These are phyloP conservation scores for Didymodactylos carnosus DNA, from an alignment of 2,888 invertebrate species.

Conservation along the genomic window DNA sequence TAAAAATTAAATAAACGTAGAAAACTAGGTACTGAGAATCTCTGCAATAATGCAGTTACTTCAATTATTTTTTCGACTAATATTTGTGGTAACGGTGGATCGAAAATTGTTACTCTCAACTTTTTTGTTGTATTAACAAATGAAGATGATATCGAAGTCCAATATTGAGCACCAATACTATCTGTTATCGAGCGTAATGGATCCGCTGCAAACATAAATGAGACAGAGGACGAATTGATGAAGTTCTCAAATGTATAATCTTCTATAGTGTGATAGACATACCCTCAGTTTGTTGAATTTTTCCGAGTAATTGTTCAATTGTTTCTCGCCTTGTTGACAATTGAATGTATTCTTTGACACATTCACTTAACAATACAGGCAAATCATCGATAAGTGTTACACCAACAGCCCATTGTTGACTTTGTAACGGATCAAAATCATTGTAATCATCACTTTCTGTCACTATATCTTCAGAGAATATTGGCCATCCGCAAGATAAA, in stretches of 20 bases:
- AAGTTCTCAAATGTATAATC: no score
- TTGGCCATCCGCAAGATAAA: slow-evolving; percentile 64
- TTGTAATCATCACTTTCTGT: slow-evolving; percentile 62
- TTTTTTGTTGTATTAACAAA: neutral
- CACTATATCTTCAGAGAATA: slow-evolving; percentile 60
- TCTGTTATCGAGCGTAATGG: neutral
- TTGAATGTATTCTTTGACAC: slow-evolving; percentile 50
- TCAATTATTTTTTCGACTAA: neutral
- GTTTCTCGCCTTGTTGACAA: slow-evolving; percentile 38
- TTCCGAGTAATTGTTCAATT: slow-evolving; percentile 41
- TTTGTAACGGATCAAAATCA: slow-evolving; percentile 59
- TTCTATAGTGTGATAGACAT: no score
- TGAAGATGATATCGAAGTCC: neutral
- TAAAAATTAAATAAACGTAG: neutral
- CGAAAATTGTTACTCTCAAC: neutral
- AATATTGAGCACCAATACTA: neutral
- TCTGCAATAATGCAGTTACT: neutral
- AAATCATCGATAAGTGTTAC: slow-evolving; percentile 45
- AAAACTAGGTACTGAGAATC: neutral
- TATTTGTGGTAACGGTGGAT: neutral
- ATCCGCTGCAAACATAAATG: neutral
- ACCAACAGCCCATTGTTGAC: slow-evolving; percentile 50
- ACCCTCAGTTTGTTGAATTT: slow-evolving; percentile 23
- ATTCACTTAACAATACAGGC: slow-evolving; percentile 40
- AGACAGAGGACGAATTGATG: neutral